phyloP scores from a whole-genome alignment of 2,113 vertebrate genomes.

The Zosterops borbonicus region DNA sequence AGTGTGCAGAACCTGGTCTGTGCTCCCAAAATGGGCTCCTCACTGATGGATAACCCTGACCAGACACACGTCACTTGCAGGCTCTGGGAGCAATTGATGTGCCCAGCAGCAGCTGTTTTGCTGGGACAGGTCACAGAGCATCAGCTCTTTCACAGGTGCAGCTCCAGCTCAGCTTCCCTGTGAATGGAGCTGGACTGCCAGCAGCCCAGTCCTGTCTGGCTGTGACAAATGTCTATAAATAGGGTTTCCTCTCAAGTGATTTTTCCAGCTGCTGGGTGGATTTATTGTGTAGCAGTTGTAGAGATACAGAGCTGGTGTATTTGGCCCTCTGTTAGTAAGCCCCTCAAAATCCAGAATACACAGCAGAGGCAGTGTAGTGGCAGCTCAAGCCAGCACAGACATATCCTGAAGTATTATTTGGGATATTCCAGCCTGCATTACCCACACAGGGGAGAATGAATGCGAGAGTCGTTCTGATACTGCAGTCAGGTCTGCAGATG shows the following conservation, averaged over 20 bases:
- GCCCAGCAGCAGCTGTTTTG: fast-evolving
- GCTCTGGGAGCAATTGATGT: background rate
- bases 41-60: fast-evolving
- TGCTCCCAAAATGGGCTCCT: background rate
- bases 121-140: background rate
- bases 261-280: background rate
- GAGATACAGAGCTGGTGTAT: background rate
- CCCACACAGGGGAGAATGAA: background rate
- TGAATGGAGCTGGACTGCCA: background rate
- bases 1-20: background rate
- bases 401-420: background rate
- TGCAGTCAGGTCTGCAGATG: background rate
- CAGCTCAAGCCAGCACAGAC: background rate
- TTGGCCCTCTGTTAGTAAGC: background rate
- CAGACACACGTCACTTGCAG: background rate
- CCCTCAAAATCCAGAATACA: background rate
- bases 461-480: background rate
- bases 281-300: background rate
- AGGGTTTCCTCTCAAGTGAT: background rate
- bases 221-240: background rate
- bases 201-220: background rate
- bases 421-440: background rate
- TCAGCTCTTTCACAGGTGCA: background rate
- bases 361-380: background rate
- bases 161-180: background rate